Conservation (phyloP, 2,888 invertebrate genomes). For the Lysandra bellargus region DNA sequence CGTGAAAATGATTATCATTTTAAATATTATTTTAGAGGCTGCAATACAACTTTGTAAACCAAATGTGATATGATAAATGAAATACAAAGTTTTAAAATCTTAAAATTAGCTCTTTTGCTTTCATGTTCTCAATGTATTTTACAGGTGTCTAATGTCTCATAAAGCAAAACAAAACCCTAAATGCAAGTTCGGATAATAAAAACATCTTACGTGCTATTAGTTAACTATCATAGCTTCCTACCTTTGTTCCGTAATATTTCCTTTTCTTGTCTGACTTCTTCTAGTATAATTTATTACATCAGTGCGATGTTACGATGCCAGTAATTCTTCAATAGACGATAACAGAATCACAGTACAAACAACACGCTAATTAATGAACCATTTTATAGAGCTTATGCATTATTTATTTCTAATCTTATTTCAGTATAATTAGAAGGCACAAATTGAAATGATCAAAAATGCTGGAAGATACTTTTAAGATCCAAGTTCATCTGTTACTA, state of each 20-base stretch:
- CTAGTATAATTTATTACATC: constrained; percentile 25
- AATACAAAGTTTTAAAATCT: constrained; percentile 14
- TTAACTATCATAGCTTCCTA: constrained; percentile 28
- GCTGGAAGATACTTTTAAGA: not conserved
- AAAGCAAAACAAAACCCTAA: not conserved
- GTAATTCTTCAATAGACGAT: constrained; percentile 14
- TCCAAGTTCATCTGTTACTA: not conserved
- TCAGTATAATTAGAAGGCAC: not conserved
- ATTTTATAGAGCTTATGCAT: constrained; percentile 21
- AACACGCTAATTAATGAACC: constrained; percentile 6
- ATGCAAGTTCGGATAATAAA: constrained; percentile 2
- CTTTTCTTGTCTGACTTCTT: constrained; percentile 29
- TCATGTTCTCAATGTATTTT: not conserved
- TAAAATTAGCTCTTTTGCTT: not conserved
- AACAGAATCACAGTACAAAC: constrained; percentile 5
- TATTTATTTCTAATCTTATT: not conserved
- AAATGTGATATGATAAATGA: not conserved
- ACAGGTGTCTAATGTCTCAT: not conserved
- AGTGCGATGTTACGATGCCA: constrained; percentile 22
- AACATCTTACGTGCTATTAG: constrained; percentile 27
- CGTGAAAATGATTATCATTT: not conserved
- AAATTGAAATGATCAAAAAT: not conserved
- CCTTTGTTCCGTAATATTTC: constrained; percentile 27
- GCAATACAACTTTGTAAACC: constrained; percentile 11
- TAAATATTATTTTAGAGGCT: not conserved